phyloP scores from a whole-genome alignment of 2,888 invertebrate genomes.

The Priocnemis perturbator region DNA sequence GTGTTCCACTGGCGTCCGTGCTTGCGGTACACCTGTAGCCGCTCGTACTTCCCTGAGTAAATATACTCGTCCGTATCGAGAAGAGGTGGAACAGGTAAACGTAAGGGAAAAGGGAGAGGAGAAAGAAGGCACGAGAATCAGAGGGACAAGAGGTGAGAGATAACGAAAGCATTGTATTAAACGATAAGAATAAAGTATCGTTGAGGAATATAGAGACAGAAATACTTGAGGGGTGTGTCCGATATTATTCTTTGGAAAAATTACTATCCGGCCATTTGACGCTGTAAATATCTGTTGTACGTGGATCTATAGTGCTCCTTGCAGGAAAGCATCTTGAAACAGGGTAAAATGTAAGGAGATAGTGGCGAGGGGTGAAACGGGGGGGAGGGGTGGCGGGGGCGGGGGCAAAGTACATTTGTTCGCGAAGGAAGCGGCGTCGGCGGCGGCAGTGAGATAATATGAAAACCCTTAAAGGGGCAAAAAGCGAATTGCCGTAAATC shows the following conservation, averaged over 20 bases:
- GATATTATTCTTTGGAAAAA: no score
- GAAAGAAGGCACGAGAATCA: not conserved
- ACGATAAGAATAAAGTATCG: not conserved
- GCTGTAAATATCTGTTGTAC: no score
- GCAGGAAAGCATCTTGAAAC: not conserved
- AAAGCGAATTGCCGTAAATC: slow-evolving; percentile 60
- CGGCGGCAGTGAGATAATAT: slow-evolving; percentile 57
- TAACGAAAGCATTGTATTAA: not conserved
- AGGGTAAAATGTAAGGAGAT: not conserved
- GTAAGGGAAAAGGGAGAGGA: slow-evolving; percentile 5
- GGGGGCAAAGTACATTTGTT: not conserved
- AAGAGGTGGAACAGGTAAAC: slow-evolving; percentile 24
- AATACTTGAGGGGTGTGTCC: no score
- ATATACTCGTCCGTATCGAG: slow-evolving; percentile 55
- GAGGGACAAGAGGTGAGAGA: not conserved
- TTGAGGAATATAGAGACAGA: no score
- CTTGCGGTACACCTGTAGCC: slow-evolving; percentile 56
- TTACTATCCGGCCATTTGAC: no score
- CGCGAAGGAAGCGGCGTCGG: slow-evolving; percentile 17
- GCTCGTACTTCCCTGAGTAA: slow-evolving; percentile 45
- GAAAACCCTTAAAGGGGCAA: slow-evolving; percentile 58
- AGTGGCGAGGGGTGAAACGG: not conserved
- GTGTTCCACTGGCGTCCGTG: slow-evolving; percentile 47
- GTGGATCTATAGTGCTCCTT: no score
- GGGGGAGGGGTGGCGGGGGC: not conserved